phyloP scores from a whole-genome alignment of 2,797 vertebrate genomes.

The Malacoctenus gilli region DNA sequence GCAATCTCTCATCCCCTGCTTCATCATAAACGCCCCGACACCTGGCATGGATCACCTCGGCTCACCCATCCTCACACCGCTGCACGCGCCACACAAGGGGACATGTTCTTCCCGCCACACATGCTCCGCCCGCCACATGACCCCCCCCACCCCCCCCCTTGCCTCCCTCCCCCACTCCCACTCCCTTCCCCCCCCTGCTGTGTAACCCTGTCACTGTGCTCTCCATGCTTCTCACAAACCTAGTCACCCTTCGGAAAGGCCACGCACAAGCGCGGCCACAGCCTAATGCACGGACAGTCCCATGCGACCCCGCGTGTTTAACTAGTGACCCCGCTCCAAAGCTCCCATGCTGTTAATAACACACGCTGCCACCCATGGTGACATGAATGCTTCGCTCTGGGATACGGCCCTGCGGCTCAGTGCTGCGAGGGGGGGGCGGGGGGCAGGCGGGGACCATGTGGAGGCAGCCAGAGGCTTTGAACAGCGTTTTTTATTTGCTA shows the following conservation, averaged over 20 bases:
- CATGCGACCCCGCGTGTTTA: constrained; percentile 57
- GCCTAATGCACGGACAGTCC: constrained; percentile 60
- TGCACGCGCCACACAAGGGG: constrained; percentile 9
- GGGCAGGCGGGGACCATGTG: constrained; percentile 6
- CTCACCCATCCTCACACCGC: constrained; percentile 19
- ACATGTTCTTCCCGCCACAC: constrained; percentile 32
- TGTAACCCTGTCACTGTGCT: constrained; percentile 57
- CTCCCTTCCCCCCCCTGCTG: constrained; percentile 8
- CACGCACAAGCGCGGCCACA: constrained; percentile 22
- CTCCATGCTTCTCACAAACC: constrained; percentile 60
- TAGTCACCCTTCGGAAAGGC: constrained; percentile 57
- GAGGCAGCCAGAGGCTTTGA: neutral
- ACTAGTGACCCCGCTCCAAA: constrained; percentile 54
- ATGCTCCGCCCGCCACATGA: constrained; percentile 34
- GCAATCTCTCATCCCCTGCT: constrained; percentile 44
- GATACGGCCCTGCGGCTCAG: constrained; percentile 1
- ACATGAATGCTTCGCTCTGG: constrained; percentile 31
- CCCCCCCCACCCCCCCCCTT: constrained; percentile 50
- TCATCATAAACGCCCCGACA: constrained; percentile 42
- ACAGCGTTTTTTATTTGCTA: neutral
- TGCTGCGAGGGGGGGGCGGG: constrained; percentile 15
- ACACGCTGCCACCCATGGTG: constrained; percentile 48
- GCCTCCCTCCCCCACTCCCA: constrained; percentile 12
- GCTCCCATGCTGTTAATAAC: constrained; percentile 51
- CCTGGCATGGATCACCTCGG: constrained; percentile 50